A percentile compares a stretch with the other conserved stretches of the same genome.
Evolutionary conservation across 2,113 vertebrate genomes (phyloP).

Genomic region (Agapornis roseicollis): DNA sequence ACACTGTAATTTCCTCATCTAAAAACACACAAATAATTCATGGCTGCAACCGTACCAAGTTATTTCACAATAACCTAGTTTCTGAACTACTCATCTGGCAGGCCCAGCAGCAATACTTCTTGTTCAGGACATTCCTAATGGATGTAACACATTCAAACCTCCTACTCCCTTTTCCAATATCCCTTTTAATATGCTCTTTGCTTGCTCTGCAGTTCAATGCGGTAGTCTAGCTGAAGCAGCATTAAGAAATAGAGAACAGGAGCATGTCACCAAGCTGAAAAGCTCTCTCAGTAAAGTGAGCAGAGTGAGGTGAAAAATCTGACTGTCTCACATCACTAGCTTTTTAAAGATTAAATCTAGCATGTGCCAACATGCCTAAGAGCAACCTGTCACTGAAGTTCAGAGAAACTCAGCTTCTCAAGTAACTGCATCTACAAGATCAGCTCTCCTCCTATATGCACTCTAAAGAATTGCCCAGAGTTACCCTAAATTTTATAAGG

Average conservation of each 20-base stretch:
- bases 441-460: not conserved
- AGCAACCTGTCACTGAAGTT: constrained; percentile 12
- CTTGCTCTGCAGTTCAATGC: not conserved
- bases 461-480: not conserved
- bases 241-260: not conserved
- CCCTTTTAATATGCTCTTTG: not conserved
- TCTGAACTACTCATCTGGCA: not conserved
- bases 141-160: not conserved
- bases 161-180: not conserved
- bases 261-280: not conserved
- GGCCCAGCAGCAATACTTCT: not conserved
- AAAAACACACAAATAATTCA: not conserved
- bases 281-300: not conserved
- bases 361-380: not conserved
- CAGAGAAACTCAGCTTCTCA: not conserved
- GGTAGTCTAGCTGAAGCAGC: not conserved
- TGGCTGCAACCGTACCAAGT: not conserved
- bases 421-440: not conserved
- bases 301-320: not conserved
- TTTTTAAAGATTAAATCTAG: constrained; percentile 18
- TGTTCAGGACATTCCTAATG: not conserved
- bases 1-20: not conserved
- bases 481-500: not conserved
- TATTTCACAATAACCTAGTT: not conserved
- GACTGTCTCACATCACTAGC: not conserved